phyloP scores from a whole-genome alignment of 1,140 invertebrate genomes.

The Bradysia coprophila region DNA sequence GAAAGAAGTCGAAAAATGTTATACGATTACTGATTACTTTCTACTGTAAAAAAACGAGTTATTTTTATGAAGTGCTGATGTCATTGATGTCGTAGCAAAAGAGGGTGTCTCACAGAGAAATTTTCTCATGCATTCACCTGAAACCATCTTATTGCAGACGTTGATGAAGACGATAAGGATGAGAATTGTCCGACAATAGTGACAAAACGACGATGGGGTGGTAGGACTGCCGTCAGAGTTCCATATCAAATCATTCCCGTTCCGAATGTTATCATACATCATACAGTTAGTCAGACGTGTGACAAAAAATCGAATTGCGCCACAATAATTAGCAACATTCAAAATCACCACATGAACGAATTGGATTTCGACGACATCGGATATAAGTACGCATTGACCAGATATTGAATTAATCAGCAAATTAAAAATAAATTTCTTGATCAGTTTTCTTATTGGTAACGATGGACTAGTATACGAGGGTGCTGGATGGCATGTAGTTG shows the following conservation, averaged over 20 bases:
- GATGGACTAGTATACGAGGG: slow-evolving; percentile 64
- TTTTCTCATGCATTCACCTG: slow-evolving; percentile 28
- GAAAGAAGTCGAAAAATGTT: too few species aligned
- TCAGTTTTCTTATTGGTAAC: slow-evolving; percentile 54
- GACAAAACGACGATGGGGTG: slow-evolving; percentile 19
- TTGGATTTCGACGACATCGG: slow-evolving; percentile 15
- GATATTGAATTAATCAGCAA: neutral
- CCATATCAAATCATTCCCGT: slow-evolving; percentile 32
- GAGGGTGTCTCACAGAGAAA: slow-evolving; percentile 30
- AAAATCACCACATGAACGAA: slow-evolving; percentile 15
- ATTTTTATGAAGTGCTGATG: too few species aligned
- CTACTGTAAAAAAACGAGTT: too few species aligned
- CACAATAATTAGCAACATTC: slow-evolving; percentile 14
- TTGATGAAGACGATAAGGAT: neutral
- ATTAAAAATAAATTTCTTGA: slow-evolving; percentile 4
- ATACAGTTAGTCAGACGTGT: slow-evolving; percentile 40
- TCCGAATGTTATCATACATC: slow-evolving; percentile 45
- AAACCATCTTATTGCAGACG: slow-evolving; percentile 37
- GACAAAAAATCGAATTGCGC: slow-evolving; percentile 25
- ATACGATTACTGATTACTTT: too few species aligned
- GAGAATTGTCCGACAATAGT: slow-evolving; percentile 14
- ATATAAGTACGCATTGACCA: slow-evolving; percentile 15
- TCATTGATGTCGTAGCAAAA: neutral
- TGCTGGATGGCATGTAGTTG: slow-evolving; percentile 48
- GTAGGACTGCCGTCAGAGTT: slow-evolving; percentile 24